Evolutionary conservation across 2,888 invertebrate species (phyloP), one percentile per base, ranked within the genome.

Genomic region (Leistus spinibarbis): DNA sequence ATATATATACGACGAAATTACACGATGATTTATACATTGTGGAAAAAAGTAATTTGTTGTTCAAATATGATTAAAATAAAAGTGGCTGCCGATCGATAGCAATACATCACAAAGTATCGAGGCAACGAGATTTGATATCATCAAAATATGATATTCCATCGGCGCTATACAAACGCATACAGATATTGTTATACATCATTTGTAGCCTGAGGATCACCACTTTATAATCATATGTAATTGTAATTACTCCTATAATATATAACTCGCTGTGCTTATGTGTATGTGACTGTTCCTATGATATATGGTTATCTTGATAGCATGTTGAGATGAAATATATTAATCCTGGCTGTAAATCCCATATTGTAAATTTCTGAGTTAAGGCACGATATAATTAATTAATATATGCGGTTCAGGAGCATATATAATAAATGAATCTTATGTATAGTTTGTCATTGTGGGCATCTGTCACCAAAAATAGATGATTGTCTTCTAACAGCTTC

Each of bases 61-160:
- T 63, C 54, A 70, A 70, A 70, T 70, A 70, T 40, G 40, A 40
- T 70, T 70, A 70, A 70, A 70, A 70, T 70, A 53, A 70, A 40
- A 63, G 54, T 23, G 68, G 16, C 24, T 22, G 70, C 40, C 53
- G 53, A 27, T 17, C 62, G 70, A 63, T 70, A 27, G 63, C 70
- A 70, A 70, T 70, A 70, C 54, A 70, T 70, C 70, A 70, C 19
- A 63, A 22, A 20, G n/a, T 13, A 62, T 57, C 57, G 19, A n/a
- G 40, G 56, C 24, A 56, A 20, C 57, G 53, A 65, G 17, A 17
- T 23, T 54, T 22, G n/a, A 64, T 64, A n/a, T 4, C 3, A 68
- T 56, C 57, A 57, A 54, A 65, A 19, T 65, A 17, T 20, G 3
- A 23, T 56, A 56, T 68, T 22, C 68, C 54, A 20, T 68, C 24